Base-by-base conservation (phyloP, 2,797 vertebrate genomes). In the Spheniscus humboldti region DNA sequence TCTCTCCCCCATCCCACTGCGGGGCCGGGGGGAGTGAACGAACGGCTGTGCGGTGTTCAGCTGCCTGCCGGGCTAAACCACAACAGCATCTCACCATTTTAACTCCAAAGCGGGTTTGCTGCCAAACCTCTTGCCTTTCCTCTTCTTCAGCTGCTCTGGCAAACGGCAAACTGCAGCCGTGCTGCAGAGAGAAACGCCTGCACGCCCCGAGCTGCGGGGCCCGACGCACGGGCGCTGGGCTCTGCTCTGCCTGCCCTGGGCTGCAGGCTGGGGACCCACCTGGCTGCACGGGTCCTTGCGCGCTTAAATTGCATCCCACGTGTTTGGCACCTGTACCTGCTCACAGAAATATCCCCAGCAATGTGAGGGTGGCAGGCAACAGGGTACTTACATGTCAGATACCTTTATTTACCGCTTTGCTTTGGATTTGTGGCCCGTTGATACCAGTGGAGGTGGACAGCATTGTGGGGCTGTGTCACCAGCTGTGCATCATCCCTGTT, bases 301-400 rank as follows among this genome's bases (percentile, higher is more conserved):
- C 5, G 0, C 19, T 71, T 20, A 9, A 19, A 41, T 13, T 2
- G 0, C 30, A 20, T 24, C 50, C 25, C 9, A 1, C 2, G 0
- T 8, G 50, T 15, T 27, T 13, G 18, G 14, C 24, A 30, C 30
- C 16, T 18, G 24, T 13, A 41, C 17, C 9, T 5, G 14, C 8
- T 33, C 50, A 37, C 50, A 6, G 10, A 14, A 43, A 4, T 15
- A 27, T 35, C 31, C 41, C 59, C 52, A 31, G 63, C 23, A 2
- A n/a, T 33, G 63, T 18, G 73, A 28, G 27, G 3, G 11, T 27
- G 33, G 47, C 27, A 18, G 37, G 37, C 17, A 59, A 10, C 31
- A 43, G 55, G 23, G 18, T 43, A 33, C 5, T 22, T 13, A 5
- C 8, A 10, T 23, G 30, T 10, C 8, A 33, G 6, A 14, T 25